Percentiles rank a stretch among this genome's conserved stretches.
Evolutionary conservation across 2,113 vertebrate genomes (phyloP).

Genomic region (Psittacus erithacus): DNA sequence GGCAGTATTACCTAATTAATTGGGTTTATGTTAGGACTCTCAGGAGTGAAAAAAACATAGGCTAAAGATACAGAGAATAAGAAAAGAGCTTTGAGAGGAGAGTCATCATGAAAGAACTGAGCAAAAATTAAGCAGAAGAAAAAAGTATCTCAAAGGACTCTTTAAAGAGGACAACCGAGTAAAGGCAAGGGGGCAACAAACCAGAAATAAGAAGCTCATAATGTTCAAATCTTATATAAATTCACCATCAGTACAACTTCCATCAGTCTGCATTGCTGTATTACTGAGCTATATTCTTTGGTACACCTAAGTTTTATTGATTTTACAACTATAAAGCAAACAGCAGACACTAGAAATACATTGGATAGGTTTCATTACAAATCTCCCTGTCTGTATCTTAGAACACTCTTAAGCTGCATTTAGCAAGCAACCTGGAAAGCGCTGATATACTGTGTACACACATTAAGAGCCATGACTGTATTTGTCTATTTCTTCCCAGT

Average conservation of each 20-base stretch:
- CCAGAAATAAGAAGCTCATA: background rate
- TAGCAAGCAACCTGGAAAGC: constrained; percentile 52
- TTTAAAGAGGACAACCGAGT: background rate
- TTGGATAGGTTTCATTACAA: constrained; percentile 33
- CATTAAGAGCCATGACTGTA: constrained; percentile 49
- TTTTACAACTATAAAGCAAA: constrained; percentile 39
- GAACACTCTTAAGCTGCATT: constrained; percentile 52
- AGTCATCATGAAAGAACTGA: background rate
- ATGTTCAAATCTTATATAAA: constrained; percentile 16
- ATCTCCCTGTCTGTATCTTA: constrained; percentile 24
- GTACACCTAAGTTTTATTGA: constrained; percentile 31
- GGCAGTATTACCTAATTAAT: background rate
- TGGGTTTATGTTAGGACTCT: background rate
- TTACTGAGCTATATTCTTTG: background rate
- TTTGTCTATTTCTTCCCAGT: constrained; percentile 65
- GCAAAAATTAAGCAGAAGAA: background rate
- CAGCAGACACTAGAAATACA: constrained; percentile 7
- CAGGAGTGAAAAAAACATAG: background rate
- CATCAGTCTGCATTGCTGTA: background rate
- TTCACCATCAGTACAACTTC: background rate
- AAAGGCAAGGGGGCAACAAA: background rate
- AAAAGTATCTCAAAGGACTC: background rate
- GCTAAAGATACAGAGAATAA: background rate
- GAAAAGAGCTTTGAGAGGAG: background rate
- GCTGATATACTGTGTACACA: constrained; percentile 46